phyloP scores from a whole-genome alignment of 1,140 invertebrate genomes.

The Drosophila takahashii region DNA sequence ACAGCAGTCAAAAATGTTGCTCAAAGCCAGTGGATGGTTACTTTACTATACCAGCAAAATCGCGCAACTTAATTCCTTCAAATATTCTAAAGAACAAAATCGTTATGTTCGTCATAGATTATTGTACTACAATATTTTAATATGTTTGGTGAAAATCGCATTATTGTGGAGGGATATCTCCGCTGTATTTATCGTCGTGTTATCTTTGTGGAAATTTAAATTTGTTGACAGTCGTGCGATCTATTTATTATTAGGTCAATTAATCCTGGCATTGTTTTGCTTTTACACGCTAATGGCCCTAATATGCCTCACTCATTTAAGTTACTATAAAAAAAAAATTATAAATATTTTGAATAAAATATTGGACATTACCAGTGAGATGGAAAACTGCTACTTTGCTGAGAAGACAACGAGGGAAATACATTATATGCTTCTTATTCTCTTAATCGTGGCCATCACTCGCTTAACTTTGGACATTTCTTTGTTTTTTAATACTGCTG shows the following conservation, averaged over 20 bases:
- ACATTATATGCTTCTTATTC: too few relatives aligned
- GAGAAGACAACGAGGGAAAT: neutral
- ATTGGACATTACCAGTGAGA: conserved; percentile 10
- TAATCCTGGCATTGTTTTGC: conserved; percentile 3
- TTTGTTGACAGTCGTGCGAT: neutral
- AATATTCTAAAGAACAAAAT: conserved; percentile 17
- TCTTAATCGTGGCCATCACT: neutral
- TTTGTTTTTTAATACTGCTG: neutral
- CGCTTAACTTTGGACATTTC: conserved; percentile 2
- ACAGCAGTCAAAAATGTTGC: conserved; percentile 28
- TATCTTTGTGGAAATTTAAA: neutral
- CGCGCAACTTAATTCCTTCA: conserved; percentile 14
- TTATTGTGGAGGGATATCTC: conserved; percentile 8
- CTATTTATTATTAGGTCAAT: neutral
- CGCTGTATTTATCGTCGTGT: neutral
- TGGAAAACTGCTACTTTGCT: conserved; percentile 3
- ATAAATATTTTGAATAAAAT: conserved; percentile 8
- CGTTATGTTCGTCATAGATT: conserved; percentile 8
- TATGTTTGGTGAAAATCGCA: conserved; percentile 5
- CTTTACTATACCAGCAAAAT: conserved; percentile 12
- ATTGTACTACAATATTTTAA: neutral
- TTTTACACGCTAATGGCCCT: conserved; percentile 7
- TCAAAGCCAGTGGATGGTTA: conserved; percentile 10
- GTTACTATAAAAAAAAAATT: conserved; percentile 9
- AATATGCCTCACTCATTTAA: conserved; percentile 14